Percentiles rank a stretch among this genome's conserved stretches.
These are phyloP conservation scores for Apodemia mormo DNA, from an alignment of 2,888 invertebrate species.

Conservation along the genomic window DNA sequence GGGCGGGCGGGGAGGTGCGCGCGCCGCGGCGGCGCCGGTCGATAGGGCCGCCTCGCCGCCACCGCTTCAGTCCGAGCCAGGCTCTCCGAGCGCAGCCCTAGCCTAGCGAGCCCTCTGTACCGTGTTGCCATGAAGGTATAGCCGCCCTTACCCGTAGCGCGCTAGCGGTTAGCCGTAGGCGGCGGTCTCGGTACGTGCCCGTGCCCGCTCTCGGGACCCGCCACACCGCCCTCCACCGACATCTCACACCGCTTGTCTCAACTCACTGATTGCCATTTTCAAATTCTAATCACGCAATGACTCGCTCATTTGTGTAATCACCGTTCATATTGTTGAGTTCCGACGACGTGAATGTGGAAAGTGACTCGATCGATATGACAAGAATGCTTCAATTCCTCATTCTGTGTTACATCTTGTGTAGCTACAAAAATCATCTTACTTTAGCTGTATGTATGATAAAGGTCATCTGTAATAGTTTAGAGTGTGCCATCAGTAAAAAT, in stretches of 20 bases:
- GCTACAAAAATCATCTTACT: not conserved
- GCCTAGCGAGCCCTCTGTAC: slow-evolving; percentile 42
- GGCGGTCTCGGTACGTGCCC: slow-evolving; percentile 64
- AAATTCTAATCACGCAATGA: not conserved
- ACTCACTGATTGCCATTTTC: slow-evolving; percentile 17
- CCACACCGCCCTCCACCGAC: slow-evolving; percentile 41
- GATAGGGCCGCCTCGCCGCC: slow-evolving; percentile 42
- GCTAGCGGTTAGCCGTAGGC: slow-evolving; percentile 69
- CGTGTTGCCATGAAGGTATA: slow-evolving; percentile 78
- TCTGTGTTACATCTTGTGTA: not conserved
- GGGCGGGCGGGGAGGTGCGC: slow-evolving; percentile 46
- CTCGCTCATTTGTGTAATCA: slow-evolving; percentile 30
- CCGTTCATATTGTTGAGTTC: slow-evolving; percentile 9
- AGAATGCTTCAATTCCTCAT: not conserved
- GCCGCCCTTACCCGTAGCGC: slow-evolving; percentile 64
- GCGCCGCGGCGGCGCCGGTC: slow-evolving; percentile 39
- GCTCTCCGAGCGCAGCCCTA: slow-evolving; percentile 41
- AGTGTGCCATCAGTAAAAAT: not conserved
- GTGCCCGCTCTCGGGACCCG: slow-evolving; percentile 43
- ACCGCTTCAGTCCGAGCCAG: slow-evolving; percentile 40
- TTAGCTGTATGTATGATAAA: not conserved
- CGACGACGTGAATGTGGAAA: slow-evolving; percentile 4
- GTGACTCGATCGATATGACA: slow-evolving; percentile 1
- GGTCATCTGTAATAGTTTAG: not conserved
- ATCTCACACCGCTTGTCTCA: slow-evolving; percentile 35